Evolutionary conservation across 2,113 vertebrate species (phyloP).

Genomic region (Neotragus moschatus): DNA sequence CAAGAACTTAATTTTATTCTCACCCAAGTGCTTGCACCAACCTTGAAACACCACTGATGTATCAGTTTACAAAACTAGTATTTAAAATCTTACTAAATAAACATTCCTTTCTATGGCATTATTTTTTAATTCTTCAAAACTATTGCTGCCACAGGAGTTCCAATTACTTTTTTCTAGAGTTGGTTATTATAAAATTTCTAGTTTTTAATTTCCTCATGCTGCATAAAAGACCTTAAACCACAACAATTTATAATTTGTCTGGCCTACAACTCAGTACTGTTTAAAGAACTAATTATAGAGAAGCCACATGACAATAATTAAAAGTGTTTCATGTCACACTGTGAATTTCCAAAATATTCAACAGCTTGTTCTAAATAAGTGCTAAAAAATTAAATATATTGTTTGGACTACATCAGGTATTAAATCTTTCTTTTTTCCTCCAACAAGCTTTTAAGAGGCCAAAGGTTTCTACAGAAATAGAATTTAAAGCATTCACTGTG

Average conservation of each 20-base stretch:
- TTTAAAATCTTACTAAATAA: not conserved
- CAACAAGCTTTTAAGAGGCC: not conserved
- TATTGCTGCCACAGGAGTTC: not conserved
- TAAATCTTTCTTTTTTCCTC: not conserved
- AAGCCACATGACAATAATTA: not conserved
- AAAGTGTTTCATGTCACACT: not conserved
- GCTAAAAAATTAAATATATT: not conserved
- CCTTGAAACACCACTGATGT: not conserved
- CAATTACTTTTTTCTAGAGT: not conserved
- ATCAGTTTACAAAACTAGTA: not conserved
- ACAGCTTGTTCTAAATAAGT: not conserved
- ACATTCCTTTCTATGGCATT: not conserved
- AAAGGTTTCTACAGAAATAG: not conserved
- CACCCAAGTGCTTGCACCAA: not conserved
- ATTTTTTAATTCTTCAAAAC: not conserved
- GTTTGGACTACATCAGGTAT: not conserved
- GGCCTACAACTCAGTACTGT: not conserved
- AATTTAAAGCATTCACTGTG: not conserved
- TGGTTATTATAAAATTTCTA: not conserved
- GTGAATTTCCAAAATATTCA: slow-evolving; percentile 24
- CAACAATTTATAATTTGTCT: not conserved
- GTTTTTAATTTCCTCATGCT: not conserved
- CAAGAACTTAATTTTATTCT: slow-evolving; percentile 9
- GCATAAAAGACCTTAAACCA: not conserved
- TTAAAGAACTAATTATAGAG: slow-evolving; percentile 11